Evolutionary conservation across 2,888 invertebrate genomes (phyloP).

Genomic region (Pseudococcus longispinus): DNA sequence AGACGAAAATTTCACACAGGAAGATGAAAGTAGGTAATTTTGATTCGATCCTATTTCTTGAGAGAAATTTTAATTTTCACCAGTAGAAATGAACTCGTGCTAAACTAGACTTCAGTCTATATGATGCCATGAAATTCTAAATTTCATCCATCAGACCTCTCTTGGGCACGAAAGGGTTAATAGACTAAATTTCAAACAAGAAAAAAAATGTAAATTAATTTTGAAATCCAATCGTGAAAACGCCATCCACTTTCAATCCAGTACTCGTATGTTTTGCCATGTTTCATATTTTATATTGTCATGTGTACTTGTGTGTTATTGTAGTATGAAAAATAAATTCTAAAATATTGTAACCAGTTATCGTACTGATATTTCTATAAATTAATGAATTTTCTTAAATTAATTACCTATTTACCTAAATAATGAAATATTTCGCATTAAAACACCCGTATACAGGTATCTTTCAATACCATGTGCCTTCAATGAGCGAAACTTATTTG

Average conservation of each 20-base stretch:
- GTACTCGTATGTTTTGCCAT: not conserved
- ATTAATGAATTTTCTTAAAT: not conserved
- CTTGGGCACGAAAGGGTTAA: no score
- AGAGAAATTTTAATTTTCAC: no score
- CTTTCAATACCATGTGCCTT: not conserved
- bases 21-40: no score
- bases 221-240: not conserved
- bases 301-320: conserved; percentile 37
- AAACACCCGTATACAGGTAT: not conserved
- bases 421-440: not conserved
- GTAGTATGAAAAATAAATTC: not conserved
- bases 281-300: not conserved
- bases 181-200: no score
- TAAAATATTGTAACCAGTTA: not conserved
- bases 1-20: no score
- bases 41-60: no score
- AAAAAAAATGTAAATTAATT: no score
- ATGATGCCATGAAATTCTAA: no score
- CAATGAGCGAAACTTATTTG: not conserved
- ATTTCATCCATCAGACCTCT: no score
- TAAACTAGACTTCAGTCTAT: no score
- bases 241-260: not conserved
- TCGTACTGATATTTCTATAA: not conserved
- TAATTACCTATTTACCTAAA: not conserved
- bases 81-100: no score